Evolutionary conservation across 2,113 vertebrate species (phyloP).

Genomic region (Eubucco bourcierii): DNA sequence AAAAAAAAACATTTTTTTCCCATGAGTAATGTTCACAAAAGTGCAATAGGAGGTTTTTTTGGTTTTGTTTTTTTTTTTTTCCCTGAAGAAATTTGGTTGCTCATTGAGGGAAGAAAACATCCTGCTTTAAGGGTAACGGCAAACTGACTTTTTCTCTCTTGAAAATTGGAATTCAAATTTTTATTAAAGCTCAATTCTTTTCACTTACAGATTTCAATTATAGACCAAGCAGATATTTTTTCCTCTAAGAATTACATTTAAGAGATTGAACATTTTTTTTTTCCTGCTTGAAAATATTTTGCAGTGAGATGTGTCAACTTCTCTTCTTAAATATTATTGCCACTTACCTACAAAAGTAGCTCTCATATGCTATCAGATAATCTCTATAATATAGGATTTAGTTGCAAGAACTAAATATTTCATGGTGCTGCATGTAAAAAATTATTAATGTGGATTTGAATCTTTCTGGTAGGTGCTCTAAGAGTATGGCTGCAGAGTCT

Average conservation of each 20-base stretch:
- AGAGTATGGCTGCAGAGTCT: background rate
- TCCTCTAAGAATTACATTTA: background rate
- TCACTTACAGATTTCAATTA: background rate
- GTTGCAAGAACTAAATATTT: background rate
- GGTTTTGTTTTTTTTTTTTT: no score
- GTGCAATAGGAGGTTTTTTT: background rate
- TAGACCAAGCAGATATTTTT: background rate
- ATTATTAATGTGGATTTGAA: background rate
- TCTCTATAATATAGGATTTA: background rate
- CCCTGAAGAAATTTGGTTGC: background rate
- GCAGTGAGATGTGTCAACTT: background rate
- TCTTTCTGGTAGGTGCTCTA: background rate
- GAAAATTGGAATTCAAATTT: background rate
- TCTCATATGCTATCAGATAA: background rate
- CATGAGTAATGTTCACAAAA: background rate
- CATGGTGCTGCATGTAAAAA: background rate
- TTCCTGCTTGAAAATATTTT: background rate
- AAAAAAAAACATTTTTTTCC: background rate
- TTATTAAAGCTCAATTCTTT: background rate
- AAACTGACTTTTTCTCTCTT: background rate
- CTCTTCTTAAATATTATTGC: background rate
- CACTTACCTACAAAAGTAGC: background rate
- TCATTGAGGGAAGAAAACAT: background rate
- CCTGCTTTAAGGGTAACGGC: background rate
- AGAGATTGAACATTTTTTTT: background rate